These are phyloP conservation scores for Popillia japonica DNA, from an alignment of 1,140 invertebrate genomes.

Conservation along the genomic window DNA sequence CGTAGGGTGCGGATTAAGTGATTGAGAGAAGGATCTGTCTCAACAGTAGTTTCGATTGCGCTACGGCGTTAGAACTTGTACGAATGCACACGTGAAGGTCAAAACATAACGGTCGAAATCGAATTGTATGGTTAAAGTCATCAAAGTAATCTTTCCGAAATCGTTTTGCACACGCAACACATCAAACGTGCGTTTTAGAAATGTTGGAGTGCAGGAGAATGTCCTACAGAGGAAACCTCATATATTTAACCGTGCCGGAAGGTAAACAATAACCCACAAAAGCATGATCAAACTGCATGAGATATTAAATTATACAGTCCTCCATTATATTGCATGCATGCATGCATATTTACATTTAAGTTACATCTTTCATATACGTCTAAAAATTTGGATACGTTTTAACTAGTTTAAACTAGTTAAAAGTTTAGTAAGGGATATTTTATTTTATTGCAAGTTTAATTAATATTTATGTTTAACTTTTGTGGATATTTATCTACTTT, in stretches of 20 bases:
- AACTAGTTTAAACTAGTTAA: no score
- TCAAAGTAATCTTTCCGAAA: slow-evolving; percentile 17
- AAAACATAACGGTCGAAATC: slow-evolving; percentile 8
- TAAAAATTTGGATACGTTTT: no score
- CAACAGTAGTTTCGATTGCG: slow-evolving; percentile 30
- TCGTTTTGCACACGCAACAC: slow-evolving; percentile 17
- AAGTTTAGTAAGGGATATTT: no score
- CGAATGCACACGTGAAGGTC: background rate
- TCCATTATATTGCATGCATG: no score
- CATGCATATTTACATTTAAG: no score
- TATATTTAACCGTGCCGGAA: slow-evolving; percentile 36
- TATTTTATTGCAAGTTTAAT: no score
- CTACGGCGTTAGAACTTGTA: slow-evolving; percentile 2
- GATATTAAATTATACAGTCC: background rate
- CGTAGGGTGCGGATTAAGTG: slow-evolving; percentile 38
- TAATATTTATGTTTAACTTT: no score
- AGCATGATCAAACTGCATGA: slow-evolving; percentile 29
- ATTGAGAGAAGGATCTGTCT: slow-evolving; percentile 21
- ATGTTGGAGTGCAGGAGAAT: slow-evolving; percentile 31
- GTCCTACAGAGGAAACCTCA: slow-evolving; percentile 35
- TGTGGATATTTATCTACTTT: no score
- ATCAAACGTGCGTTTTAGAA: background rate
- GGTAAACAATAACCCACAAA: slow-evolving; percentile 33
- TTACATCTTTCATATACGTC: no score
- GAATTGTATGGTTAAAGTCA: slow-evolving; percentile 14